Base-by-base conservation (phyloP, 2,888 invertebrate genomes). In the Nephrotoma guestfalica region DNA sequence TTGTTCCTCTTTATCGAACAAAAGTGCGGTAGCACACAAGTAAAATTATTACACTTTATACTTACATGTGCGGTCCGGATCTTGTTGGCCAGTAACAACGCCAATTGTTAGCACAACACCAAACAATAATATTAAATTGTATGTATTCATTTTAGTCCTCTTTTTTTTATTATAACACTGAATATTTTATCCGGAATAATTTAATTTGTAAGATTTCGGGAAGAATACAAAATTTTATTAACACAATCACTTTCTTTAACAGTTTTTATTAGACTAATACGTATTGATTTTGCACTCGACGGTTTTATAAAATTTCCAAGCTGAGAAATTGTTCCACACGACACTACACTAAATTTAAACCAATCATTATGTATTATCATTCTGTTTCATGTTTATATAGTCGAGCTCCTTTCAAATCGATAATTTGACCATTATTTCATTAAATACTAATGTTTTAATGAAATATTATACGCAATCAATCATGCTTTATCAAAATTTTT, bases 261-360 rank as follows among this genome's bases (percentile, higher is more conserved):
- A 71, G 71, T 71, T 71, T 71, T 7, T 30, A 30, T 4, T 71
- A 18, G 71, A 71, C 71, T 71, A 71, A 13, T 84, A 84, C 84
- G 84, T 84, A 84, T 84, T 84, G 42, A 84, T 84, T 84, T 84
- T 84, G 84, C 84, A 84, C 84, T 84, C 84, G 41, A 84, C n/a
- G n/a, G 84, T 57, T 87, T 71, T 71, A 71, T 86, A 84, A 13
- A 43, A 47, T 84, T 57, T 86, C 18, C 41, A 42, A 85, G 86
- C 84, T 85, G 85, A 83, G 86, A 45, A 45, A 86, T 85, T 83
- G 86, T 86, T 87, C 13, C 86, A 84, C 87, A 83, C 87, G 87
- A 15, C 83, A 86, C 86, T 42, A 86, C 71, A 71, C 30, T 30
- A 71, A 71, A 57, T n/a, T 30, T 18, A 0, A 71, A 71, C 71